Evolutionary conservation across 2,113 vertebrate species (phyloP).

Genomic region (Myodes glareolus): DNA sequence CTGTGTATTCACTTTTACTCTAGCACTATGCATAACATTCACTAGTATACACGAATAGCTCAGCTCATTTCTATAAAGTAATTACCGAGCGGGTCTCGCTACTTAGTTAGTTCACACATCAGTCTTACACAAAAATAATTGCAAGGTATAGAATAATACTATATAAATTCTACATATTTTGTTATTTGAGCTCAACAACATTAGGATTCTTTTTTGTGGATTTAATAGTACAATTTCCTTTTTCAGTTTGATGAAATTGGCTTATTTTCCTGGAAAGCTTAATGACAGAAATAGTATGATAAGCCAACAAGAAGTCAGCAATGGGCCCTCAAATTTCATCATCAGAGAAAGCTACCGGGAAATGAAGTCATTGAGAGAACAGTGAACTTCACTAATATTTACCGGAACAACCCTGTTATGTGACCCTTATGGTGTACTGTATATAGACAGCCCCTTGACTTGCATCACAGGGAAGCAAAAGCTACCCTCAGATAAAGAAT

Average conservation of each 20-base stretch:
- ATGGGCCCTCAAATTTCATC: not conserved
- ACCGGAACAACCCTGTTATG: not conserved
- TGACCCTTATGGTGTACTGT: not conserved
- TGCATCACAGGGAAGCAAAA: not conserved
- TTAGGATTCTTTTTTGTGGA: not conserved
- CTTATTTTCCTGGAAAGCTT: not conserved
- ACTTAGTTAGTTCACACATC: not conserved
- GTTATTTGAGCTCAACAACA: not conserved
- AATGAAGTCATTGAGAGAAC: not conserved
- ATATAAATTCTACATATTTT: slow-evolving; percentile 15
- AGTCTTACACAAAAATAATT: not conserved
- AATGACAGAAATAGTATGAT: not conserved
- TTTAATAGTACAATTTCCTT: not conserved
- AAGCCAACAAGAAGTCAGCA: not conserved
- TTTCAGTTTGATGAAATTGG: not conserved
- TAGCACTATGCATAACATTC: not conserved
- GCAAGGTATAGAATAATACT: not conserved
- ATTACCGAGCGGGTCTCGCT: not conserved
- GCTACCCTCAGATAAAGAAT: not conserved
- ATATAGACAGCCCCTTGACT: not conserved
- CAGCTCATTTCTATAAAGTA: not conserved
- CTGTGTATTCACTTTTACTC: not conserved
- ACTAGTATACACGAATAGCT: not conserved
- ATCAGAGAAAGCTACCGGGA: not conserved
- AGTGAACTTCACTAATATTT: not conserved